Base-by-base conservation (phyloP, 1,140 invertebrate species). In the Ditylenchus dipsaci region DNA sequence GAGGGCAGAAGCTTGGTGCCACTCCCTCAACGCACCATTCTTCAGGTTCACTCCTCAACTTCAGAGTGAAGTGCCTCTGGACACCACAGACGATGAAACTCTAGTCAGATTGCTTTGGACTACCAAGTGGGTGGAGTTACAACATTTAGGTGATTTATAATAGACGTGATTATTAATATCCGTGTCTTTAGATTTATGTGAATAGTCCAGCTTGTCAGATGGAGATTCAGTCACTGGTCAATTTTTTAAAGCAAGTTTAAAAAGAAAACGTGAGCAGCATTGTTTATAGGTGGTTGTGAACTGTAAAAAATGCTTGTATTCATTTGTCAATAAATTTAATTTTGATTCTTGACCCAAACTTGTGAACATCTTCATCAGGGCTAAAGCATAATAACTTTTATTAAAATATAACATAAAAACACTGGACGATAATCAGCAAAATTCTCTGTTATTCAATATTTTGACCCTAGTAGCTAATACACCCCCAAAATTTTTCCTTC, bases 11-110 rank as follows among this genome's bases (percentile, higher is more conserved):
- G 71, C 43, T 29, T 67, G 29, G 23, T 27, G 59, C 9, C 49
- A 71, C 17, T 29, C 71, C 0, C 21, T 67, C n/a, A 45, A 49
- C 3, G 42, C 71, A 5, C 71, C 71, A 26, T 73, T 68, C 42
- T 73, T 68, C 27, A 42, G 71, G 9, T 75, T 73, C 19, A 71
- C 71, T 7, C 71, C 71, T 19, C n/a, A 57, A n/a, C 21, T 73
- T 0, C 17, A 66, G 23, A 69, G 15, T 1, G 71, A 73, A 59
- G 30, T 73, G 21, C 49, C 74, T 27, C 27, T 73, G n/a, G 60
- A 73, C 43, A 67, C 65, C n/a, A 38, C n/a, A 11, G 63, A 67
- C 38, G 53, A 73, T 45, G 58, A 29, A 11, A 59, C 27, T 15
- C 27, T 73, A 17, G 27, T 73, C 23, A 42, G 58, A 19, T 56